Base-by-base conservation (phyloP, 2,888 invertebrate species). In the Folsomia manolachei region DNA sequence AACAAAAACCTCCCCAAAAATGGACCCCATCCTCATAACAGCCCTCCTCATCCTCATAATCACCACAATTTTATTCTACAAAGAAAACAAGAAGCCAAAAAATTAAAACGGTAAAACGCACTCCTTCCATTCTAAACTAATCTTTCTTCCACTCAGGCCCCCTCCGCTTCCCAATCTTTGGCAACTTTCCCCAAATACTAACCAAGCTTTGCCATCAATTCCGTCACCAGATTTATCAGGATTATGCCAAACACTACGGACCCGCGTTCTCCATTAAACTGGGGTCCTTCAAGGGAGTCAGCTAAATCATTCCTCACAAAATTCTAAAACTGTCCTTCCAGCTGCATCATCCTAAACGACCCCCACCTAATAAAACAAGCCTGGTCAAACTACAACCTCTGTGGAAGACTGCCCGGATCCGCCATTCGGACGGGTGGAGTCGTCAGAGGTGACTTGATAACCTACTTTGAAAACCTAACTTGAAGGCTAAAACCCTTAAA, bases 311-410 rank as follows among this genome's bases (percentile, higher is more conserved):
- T 39, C 14, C n/a, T 39, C 14, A 18, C 18, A 24, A 9, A 2
- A 61, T 27, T 61, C 25, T 60, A 1, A 51, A n/a, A n/a, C n/a
- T n/a, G n/a, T n/a, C n/a, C n/a, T n/a, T n/a, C n/a, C 24, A 78
- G 77, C 14, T 56, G 60, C 21, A 61, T 78, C 7, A 66, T 78
- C 9, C 9, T 78, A 23, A 76, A 73, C n/a, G 75, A 78, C 56
- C 69, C 70, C n/a, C 71, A 71, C 24, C 52, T 75, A 4, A 70
- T 78, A 25, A 67, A 68, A 24, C 74, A 75, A 60, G 74, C 76
- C 7, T 76, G 74, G 71, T 73, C 70, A 18, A 75, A 75, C 52
- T 19, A 62, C 18, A 27, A 66, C 11, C 69, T 78, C 7, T 71
- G 70, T 24, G 78, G 78, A 26, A 19, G 78, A 25, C 56, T 73